These are phyloP conservation scores for Phaedon cochleariae DNA, from an alignment of 2,888 invertebrate genomes.

Conservation along the genomic window DNA sequence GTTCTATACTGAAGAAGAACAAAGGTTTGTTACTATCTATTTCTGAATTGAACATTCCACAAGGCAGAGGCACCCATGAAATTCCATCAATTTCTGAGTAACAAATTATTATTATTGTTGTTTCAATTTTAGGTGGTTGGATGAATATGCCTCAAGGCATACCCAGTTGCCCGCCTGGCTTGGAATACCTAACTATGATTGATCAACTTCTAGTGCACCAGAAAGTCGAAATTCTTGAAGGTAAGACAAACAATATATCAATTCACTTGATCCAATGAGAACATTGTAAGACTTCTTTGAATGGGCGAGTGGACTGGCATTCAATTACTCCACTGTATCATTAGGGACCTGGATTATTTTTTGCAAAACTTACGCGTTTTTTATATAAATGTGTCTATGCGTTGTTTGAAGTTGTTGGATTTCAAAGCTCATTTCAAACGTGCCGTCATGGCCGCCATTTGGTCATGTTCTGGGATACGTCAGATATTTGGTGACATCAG, in stretches of 20 bases:
- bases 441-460: no score
- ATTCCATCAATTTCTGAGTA: not conserved
- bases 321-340: no score
- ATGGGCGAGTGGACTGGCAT: no score
- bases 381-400: no score
- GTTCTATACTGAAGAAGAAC: conserved; percentile 75
- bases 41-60: not conserved
- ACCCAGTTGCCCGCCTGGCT: conserved; percentile 83
- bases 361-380: no score
- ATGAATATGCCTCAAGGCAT: conserved; percentile 79
- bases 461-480: no score
- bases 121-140: conserved; percentile 76
- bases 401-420: no score
- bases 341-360: no score
- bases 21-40: conserved; percentile 63
- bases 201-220: conserved; percentile 85
- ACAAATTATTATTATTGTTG: not conserved
- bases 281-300: no score
- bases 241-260: conserved; percentile 52
- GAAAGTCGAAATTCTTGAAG: conserved; percentile 80
- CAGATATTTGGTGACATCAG: no score
- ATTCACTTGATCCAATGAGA: not conserved
- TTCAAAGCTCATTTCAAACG: no score
- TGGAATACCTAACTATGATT: conserved; percentile 90
- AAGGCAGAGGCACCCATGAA: not conserved